Percentiles rank a stretch among this genome's conserved stretches.
Evolutionary conservation across 2,888 invertebrate species (phyloP).

Genomic region (Macrophya alboannulata): DNA sequence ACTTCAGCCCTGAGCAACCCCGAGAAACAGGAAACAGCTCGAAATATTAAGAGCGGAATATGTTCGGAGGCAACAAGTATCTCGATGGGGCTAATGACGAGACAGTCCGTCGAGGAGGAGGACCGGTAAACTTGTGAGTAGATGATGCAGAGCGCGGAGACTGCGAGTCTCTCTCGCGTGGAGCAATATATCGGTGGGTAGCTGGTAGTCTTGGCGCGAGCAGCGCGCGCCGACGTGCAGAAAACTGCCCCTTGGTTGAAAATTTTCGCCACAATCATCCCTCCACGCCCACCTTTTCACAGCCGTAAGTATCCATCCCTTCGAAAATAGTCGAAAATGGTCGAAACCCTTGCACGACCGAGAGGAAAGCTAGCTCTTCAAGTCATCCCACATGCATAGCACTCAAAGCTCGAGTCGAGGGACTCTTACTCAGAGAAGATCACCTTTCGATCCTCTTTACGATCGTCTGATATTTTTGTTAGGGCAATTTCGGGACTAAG

Average conservation of each 20-base stretch:
- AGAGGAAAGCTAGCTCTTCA: slow-evolving; percentile 25
- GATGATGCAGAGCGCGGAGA: slow-evolving; percentile 50
- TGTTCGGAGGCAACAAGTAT: neutral
- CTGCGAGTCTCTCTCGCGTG: slow-evolving; percentile 42
- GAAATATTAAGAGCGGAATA: neutral
- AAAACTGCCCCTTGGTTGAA: slow-evolving; percentile 48
- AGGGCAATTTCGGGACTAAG: slow-evolving; percentile 8
- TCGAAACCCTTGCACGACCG: no score
- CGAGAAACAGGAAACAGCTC: neutral
- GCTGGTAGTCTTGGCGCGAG: slow-evolving; percentile 21
- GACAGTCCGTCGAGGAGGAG: slow-evolving; percentile 48
- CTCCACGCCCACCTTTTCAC: neutral
- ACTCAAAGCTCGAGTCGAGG: slow-evolving; percentile 37
- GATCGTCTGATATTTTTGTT: neutral
- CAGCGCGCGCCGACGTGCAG: slow-evolving; percentile 53
- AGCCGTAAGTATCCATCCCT: neutral
- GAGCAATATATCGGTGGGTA: slow-evolving; percentile 46
- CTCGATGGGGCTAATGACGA: slow-evolving; percentile 20
- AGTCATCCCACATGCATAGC: neutral
- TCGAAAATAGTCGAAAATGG: no score
- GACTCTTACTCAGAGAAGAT: slow-evolving; percentile 10
- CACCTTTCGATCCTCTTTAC: neutral
- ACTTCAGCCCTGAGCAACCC: neutral
- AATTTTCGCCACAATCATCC: slow-evolving; percentile 17
- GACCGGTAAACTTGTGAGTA: slow-evolving; percentile 52